phyloP scores from a whole-genome alignment of 2,113 vertebrate genomes.

The Alligator mississippiensis region DNA sequence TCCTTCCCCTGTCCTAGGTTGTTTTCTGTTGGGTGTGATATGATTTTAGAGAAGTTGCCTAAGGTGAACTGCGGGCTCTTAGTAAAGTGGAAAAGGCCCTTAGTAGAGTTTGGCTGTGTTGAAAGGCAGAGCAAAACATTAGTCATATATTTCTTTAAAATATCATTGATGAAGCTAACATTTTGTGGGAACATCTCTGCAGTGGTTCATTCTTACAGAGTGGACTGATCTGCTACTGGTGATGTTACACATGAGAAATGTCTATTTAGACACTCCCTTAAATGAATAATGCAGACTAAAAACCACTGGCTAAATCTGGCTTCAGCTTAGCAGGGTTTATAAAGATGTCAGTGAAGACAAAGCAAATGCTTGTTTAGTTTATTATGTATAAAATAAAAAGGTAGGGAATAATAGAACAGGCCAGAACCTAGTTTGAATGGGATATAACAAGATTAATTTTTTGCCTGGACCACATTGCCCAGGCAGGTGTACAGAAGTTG shows the following conservation, averaged over 20 bases:
- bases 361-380: constrained; percentile 1
- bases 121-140: neutral
- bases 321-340: neutral
- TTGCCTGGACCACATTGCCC: neutral
- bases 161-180: neutral
- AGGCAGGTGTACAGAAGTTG: neutral
- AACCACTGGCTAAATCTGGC: neutral
- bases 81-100: neutral
- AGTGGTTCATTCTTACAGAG: fast-evolving
- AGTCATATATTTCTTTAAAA: neutral
- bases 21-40: neutral
- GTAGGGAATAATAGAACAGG: neutral
- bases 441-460: neutral
- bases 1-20: neutral
- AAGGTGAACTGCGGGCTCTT: neutral
- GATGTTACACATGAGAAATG: neutral
- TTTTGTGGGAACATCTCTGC: fast-evolving
- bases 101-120: neutral
- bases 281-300: neutral
- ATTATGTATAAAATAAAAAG: neutral
- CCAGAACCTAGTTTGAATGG: neutral
- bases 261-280: neutral
- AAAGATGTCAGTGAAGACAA: neutral
- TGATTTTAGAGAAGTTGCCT: neutral
- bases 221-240: neutral